These are phyloP conservation scores for Montipora sp. DNA, from an alignment of 64 coral and sea anemone genomes.

Conservation along the genomic window DNA sequence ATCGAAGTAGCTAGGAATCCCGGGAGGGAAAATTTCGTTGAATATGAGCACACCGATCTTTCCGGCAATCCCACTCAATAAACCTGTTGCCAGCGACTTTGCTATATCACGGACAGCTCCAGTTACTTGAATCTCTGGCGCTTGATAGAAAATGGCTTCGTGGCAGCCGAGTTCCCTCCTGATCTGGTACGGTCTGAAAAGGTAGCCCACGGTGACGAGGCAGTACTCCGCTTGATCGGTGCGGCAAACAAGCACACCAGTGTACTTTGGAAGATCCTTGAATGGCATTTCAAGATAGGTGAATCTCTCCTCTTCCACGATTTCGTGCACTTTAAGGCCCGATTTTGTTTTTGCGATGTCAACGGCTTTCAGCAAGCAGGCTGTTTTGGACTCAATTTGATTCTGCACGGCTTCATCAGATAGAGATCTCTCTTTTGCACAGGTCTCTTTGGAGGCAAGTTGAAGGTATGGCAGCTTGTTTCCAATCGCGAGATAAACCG, in stretches of 20 bases:
- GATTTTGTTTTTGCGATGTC: not conserved
- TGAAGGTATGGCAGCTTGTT: slow-evolving; percentile 47
- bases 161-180: too few species aligned
- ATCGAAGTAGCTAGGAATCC: slow-evolving; percentile 38
- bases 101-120: not conserved
- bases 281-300: slow-evolving; percentile 38
- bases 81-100: not conserved
- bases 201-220: slow-evolving; percentile 2
- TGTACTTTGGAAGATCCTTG: slow-evolving; percentile 17
- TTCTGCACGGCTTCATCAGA: not conserved
- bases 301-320: slow-evolving; percentile 5
- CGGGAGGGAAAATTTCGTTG: slow-evolving; percentile 34
- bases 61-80: not conserved
- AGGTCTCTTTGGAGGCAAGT: slow-evolving; percentile 33
- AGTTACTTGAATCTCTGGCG: not conserved
- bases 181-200: slow-evolving; percentile 9
- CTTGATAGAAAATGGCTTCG: slow-evolving; percentile 12
- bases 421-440: slow-evolving; percentile 7
- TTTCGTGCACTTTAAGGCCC: slow-evolving; percentile 3
- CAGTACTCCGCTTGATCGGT: slow-evolving; percentile 41
- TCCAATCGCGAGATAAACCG: not conserved
- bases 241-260: slow-evolving; percentile 19
- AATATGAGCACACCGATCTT: slow-evolving; percentile 34
- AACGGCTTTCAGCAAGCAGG: not conserved
- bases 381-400: slow-evolving; percentile 13